Base-by-base conservation (phyloP, 2,888 invertebrate genomes). In the Crossocerus cetratus region DNA sequence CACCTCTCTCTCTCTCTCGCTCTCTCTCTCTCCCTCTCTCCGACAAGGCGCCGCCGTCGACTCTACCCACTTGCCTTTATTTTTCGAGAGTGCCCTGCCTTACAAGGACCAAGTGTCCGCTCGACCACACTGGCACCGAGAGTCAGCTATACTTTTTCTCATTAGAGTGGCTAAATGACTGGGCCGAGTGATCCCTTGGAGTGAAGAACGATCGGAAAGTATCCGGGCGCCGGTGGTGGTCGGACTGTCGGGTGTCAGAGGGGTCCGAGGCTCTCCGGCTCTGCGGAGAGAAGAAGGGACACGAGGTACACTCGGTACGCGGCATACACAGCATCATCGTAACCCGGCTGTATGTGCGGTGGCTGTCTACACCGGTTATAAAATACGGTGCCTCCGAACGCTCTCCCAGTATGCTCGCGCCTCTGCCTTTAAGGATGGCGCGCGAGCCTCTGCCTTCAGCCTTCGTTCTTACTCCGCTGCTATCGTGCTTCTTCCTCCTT, bases 321-420 rank as follows among this genome's bases (percentile, higher is more conserved):
- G 44, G 64, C 20, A 62, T 49, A 20, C 54, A 57, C 20, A 64
- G 55, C 23, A 58, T 42, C 57, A 54, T 16, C 43, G 62, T 21
- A 65, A 20, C 45, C 69, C 70, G 65, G 64, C 69, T 62, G 71
- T 77, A 72, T 76, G 75, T 73, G 78, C 79, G 76, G 77, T 82
- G 84, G 83, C 83, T 84, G 84, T 84, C 84, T 83, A 80, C 84
- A 81, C 81, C 81, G 84, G 84, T 84, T 84, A 81, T 84, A 83
- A 84, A 84, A 80, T 84, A 84, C 83, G 80, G 77, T 74, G 78
- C 80, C 79, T 78, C 76, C 74, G 72, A 78, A 77, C 78, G 78
- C 76, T 80, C 78, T 82, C 32, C 32, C 82, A 76, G 74, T 80
- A 70, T 77, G 78, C 77, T 82, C 75, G 80, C 77, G 78, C 80